phyloP scores from a whole-genome alignment of 2,113 vertebrate species.

The Sapayoa aenigma region DNA sequence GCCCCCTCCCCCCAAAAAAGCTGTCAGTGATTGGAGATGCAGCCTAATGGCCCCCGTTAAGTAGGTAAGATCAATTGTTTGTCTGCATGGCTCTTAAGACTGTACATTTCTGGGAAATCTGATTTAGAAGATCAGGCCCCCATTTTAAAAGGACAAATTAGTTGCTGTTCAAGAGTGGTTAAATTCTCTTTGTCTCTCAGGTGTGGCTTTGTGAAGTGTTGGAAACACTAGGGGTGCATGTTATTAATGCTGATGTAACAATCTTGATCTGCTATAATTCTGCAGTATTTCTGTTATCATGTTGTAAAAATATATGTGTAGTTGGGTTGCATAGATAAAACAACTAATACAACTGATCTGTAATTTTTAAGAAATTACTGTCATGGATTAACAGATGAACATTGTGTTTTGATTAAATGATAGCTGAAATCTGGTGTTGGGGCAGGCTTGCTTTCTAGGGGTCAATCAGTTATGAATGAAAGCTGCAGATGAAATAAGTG shows the following conservation, averaged over 20 bases:
- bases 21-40: neutral
- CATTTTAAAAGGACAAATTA: neutral
- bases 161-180: neutral
- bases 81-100: neutral
- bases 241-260: neutral
- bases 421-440: neutral
- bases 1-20: neutral
- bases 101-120: neutral
- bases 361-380: neutral
- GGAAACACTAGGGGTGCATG: neutral
- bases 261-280: neutral
- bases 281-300: neutral
- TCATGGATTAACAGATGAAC: neutral
- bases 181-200: neutral
- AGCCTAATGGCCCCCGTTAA: neutral
- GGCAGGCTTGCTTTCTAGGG: neutral
- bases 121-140: neutral
- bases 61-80: neutral
- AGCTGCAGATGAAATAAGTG: constrained; percentile 20
- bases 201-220: neutral
- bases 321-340: neutral
- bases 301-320: neutral
- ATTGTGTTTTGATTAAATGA: neutral
- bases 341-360: neutral
- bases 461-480: constrained; percentile 24